These are phyloP conservation scores for Pecten maximus DNA, from an alignment of 2,888 invertebrate species.

Conservation along the genomic window DNA sequence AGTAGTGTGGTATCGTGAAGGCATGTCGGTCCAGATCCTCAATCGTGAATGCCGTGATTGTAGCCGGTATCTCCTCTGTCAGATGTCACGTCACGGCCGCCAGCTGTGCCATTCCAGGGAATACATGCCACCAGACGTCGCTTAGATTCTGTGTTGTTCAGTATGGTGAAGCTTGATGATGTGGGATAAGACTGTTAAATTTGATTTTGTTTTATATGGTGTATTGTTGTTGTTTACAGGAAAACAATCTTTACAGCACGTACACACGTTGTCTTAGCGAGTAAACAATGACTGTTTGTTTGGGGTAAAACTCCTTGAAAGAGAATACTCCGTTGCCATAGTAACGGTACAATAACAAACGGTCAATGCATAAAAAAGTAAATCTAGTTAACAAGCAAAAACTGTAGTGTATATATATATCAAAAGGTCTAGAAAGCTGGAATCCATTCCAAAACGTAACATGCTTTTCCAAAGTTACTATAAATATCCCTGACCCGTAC, in stretches of 20 bases:
- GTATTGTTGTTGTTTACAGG: neutral
- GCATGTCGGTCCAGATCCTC: neutral
- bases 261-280: neutral
- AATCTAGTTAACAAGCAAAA: neutral
- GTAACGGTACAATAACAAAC: neutral
- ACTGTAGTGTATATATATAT: neutral
- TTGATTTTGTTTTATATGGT: too few relatives aligned
- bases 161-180: too few relatives aligned
- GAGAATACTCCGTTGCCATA: conserved; percentile 13
- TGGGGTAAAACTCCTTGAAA: neutral
- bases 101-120: neutral
- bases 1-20: neutral
- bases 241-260: neutral
- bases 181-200: neutral
- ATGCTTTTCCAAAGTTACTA: neutral
- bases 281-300: neutral
- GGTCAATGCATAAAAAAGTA: neutral
- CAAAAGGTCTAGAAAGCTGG: neutral
- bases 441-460: neutral
- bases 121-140: neutral
- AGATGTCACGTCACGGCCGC: neutral
- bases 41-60: neutral
- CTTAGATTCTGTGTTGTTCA: neutral
- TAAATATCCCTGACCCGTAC: conserved; percentile 5
- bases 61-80: neutral